Conservation (phyloP, 2,113 vertebrate species). For the Oncorhynchus masou region DNA sequence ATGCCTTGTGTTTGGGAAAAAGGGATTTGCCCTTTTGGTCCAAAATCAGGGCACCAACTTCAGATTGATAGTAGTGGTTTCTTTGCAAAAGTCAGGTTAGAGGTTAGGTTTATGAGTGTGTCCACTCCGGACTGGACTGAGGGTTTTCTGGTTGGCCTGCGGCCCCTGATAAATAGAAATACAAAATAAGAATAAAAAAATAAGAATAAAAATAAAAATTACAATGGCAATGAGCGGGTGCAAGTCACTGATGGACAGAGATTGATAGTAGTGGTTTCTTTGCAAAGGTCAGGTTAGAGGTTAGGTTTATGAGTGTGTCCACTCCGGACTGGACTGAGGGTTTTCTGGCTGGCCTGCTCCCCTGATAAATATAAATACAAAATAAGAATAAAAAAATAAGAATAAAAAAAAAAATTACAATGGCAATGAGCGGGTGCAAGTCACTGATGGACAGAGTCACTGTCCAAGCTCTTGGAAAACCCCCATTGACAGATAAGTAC, state of each 20-base stretch:
- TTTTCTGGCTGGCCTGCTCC: too few species aligned
- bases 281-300: too few species aligned
- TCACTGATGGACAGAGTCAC: constrained; percentile 6
- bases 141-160: neutral
- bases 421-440: neutral
- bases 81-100: constrained; percentile 22
- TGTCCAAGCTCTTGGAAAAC: neutral
- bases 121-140: neutral
- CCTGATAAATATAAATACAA: too few species aligned
- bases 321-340: too few species aligned
- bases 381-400: too few species aligned
- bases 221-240: neutral
- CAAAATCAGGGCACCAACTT: neutral
- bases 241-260: constrained; percentile 6
- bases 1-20: too few species aligned
- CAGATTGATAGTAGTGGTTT: too few species aligned
- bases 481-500: constrained; percentile 25
- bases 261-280: too few species aligned
- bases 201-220: too few species aligned
- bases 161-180: neutral
- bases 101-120: neutral
- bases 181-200: too few species aligned
- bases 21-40: too few species aligned
- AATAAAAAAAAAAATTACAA: neutral
- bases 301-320: too few species aligned